These are phyloP conservation scores for Drosophila siamana DNA, from an alignment of 2,888 invertebrate genomes.

Conservation along the genomic window DNA sequence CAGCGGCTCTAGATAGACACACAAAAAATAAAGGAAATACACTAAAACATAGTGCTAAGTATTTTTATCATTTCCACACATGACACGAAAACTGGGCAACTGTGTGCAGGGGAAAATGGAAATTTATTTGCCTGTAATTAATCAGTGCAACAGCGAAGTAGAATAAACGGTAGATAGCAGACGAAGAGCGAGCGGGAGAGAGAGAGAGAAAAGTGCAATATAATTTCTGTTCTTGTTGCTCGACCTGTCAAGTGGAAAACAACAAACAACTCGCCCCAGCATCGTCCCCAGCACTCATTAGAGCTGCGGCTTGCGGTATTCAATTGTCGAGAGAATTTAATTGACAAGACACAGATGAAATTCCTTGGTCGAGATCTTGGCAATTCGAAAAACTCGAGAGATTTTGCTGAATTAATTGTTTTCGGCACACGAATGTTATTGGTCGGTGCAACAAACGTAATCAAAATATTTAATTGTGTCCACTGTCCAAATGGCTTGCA, in stretches of 20 bases:
- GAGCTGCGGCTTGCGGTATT: conserved; percentile 66
- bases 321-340: conserved; percentile 83
- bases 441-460: conserved; percentile 44
- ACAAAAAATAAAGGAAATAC: conserved; percentile 13
- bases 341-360: conserved; percentile 73
- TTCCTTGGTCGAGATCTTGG: conserved; percentile 6
- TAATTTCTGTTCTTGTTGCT: conserved; percentile 35
- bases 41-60: conserved; percentile 54
- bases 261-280: conserved; percentile 29
- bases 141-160: conserved; percentile 55
- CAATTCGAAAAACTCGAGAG: background rate
- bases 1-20: conserved; percentile 27
- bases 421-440: conserved; percentile 9
- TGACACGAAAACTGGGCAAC: conserved; percentile 35
- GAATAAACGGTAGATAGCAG: too few species aligned
- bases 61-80: conserved; percentile 69
- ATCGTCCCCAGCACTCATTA: conserved; percentile 35
- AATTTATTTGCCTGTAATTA: conserved; percentile 74
- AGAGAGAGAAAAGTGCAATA: conserved; percentile 4
- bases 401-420: conserved; percentile 33
- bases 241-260: conserved; percentile 38
- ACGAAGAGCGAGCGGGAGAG: conserved; percentile 6
- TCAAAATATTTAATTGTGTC: conserved; percentile 38
- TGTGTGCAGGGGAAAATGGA: conserved; percentile 26
- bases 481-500: conserved; percentile 18